phyloP scores from a whole-genome alignment of 2,113 vertebrate genomes.

The Crotalus viridis region DNA sequence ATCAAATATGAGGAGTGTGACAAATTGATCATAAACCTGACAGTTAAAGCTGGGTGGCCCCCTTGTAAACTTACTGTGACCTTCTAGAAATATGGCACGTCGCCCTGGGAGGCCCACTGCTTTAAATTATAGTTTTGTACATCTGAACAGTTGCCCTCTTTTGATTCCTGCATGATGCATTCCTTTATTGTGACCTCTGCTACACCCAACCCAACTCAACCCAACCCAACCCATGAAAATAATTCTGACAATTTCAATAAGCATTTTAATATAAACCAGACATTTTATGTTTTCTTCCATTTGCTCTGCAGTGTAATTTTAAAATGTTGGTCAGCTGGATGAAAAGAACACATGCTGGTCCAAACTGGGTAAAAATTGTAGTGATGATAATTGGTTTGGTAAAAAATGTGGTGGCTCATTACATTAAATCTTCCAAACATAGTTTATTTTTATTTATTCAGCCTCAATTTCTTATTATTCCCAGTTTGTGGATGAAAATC shows the following conservation, averaged over 20 bases:
- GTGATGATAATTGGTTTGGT: background rate
- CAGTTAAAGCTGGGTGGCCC: background rate
- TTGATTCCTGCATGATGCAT: background rate
- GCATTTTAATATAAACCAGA: slow-evolving; percentile 11
- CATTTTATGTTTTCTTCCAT: background rate
- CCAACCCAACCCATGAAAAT: background rate
- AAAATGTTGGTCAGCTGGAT: background rate
- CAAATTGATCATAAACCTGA: background rate
- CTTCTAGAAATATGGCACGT: background rate
- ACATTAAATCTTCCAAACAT: background rate
- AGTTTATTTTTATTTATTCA: background rate
- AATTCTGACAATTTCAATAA: background rate
- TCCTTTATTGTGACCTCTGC: background rate
- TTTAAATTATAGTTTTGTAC: background rate
- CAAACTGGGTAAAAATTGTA: background rate
- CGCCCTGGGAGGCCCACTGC: background rate
- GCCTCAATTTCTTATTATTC: background rate
- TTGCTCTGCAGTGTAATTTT: background rate
- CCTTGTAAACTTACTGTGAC: background rate
- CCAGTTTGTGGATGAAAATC: background rate
- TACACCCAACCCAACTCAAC: background rate
- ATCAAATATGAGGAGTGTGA: background rate
- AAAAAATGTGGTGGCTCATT: background rate
- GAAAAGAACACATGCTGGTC: background rate
- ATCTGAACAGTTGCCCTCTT: background rate